Evolutionary conservation across 2,888 invertebrate genomes (phyloP).

Genomic region (Heliconius sara): DNA sequence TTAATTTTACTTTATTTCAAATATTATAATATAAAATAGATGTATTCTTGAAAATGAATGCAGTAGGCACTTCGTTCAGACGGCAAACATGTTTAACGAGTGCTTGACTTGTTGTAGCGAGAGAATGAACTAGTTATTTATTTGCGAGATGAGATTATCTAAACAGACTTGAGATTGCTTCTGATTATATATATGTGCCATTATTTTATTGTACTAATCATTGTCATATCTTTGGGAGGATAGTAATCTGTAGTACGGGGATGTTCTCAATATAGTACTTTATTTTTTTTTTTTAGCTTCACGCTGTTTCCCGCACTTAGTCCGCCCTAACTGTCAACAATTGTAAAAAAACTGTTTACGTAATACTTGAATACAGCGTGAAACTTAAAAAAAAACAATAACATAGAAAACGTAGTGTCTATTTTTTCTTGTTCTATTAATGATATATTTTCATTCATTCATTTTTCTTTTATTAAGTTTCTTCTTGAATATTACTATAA

Average conservation of each 20-base stretch:
- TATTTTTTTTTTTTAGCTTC: too few species aligned
- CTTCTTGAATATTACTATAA: slow-evolving; percentile 16
- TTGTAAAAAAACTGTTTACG: too few species aligned
- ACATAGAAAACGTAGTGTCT: too few species aligned
- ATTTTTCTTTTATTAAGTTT: too few species aligned
- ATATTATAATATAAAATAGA: slow-evolving; percentile 20
- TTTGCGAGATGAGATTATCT: slow-evolving; percentile 29
- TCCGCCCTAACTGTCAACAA: too few species aligned
- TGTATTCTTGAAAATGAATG: slow-evolving; percentile 16
- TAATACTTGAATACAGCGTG: too few species aligned
- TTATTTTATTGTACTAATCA: not conserved
- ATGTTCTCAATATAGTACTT: too few species aligned
- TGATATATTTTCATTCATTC: not conserved
- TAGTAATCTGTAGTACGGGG: too few species aligned
- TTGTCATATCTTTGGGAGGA: not conserved
- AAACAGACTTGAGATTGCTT: slow-evolving; percentile 15
- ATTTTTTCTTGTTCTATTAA: too few species aligned
- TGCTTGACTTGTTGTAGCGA: slow-evolving; percentile 37
- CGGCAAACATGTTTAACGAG: slow-evolving; percentile 39
- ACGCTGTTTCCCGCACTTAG: too few species aligned
- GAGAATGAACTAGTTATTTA: slow-evolving; percentile 35
- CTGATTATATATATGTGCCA: not conserved
- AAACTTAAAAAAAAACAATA: too few species aligned
- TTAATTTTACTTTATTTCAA: not conserved
- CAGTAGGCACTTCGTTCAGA: slow-evolving; percentile 42